Evolutionary conservation across 2,113 vertebrate genomes (phyloP), one percentile per base, ranked within the genome.

Genomic region (Cheilinus undulatus): DNA sequence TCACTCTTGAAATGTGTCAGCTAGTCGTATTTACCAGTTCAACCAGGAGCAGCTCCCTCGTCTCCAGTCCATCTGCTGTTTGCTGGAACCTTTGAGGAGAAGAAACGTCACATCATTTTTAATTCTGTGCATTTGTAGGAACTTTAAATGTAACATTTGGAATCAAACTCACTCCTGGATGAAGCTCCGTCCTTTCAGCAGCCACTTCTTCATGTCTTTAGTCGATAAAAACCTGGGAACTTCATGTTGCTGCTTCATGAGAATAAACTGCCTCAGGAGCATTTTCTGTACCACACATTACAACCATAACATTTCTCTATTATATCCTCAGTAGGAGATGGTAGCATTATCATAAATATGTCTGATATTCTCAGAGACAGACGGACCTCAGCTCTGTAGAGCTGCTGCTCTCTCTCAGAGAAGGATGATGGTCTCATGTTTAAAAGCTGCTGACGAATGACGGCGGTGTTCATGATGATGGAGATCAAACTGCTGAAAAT

Each of bases 241-340:
- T 32, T 61, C 7, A 32, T 13, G 0, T 15, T 43, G 15, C 10
- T n/a, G 27, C 57, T 52, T 32, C 36, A 52, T 22, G 46, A 70
- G 34, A 5, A 60, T 5, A 19, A 70, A 60, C 56, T 70, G 67
- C 46, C 67, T 43, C 56, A 61, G 19, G 20, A 61, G 48, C 57
- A 53, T 71, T 20, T 52, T 61, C 57, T 71, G 48, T 27, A 45
- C n/a, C 11, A 52, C 15, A 61, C 38, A 14, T 40, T 40, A 13
- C 14, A 14, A 15, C 4, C 15, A 40, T 5, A 40, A 14, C n/a
- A n/a, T n/a, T n/a, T n/a, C n/a, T n/a, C n/a, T n/a, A n/a, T n/a
- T n/a, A n/a, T n/a, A n/a, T n/a, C n/a, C n/a, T n/a, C n/a, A n/a
- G n/a, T n/a, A n/a, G n/a, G n/a, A n/a, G n/a, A n/a, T n/a, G n/a